Conservation (phyloP, 2,113 vertebrate genomes). For the Dasyurus viverrinus region DNA sequence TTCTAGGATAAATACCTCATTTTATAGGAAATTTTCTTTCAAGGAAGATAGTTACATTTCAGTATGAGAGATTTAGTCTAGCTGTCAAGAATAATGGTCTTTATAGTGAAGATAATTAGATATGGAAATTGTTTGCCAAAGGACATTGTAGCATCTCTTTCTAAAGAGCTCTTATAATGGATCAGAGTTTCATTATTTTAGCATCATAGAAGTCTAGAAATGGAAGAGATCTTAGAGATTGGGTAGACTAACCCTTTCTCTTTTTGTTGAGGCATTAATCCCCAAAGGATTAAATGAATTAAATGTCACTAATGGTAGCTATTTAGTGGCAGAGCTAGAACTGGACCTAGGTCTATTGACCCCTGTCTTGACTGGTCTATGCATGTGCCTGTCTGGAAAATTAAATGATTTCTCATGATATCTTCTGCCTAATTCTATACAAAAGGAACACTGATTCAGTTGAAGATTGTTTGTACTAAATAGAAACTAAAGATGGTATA, state of each 20-base stretch:
- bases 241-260: conserved; percentile 23
- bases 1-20: background rate
- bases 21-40: background rate
- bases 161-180: conserved; percentile 43
- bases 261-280: background rate
- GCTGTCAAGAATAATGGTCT: conserved; percentile 56
- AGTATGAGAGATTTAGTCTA: conserved; percentile 32
- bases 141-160: conserved; percentile 41
- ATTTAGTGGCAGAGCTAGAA: background rate
- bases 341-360: background rate
- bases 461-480: conserved; percentile 20
- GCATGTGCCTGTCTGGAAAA: conserved; percentile 38
- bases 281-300: conserved; percentile 9
- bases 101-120: conserved; percentile 54
- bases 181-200: conserved; percentile 30
- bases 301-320: background rate
- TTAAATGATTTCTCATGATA: background rate
- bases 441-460: conserved; percentile 23
- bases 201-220: conserved; percentile 17
- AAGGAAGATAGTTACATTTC: background rate
- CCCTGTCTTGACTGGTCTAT: conserved; percentile 3
- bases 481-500: background rate
- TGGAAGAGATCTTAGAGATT: background rate
- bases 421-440: conserved; percentile 3
- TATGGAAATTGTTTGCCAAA: conserved; percentile 28